Base-by-base conservation (phyloP, 1,140 invertebrate genomes). In the Macrotrachela quadricornifera region DNA sequence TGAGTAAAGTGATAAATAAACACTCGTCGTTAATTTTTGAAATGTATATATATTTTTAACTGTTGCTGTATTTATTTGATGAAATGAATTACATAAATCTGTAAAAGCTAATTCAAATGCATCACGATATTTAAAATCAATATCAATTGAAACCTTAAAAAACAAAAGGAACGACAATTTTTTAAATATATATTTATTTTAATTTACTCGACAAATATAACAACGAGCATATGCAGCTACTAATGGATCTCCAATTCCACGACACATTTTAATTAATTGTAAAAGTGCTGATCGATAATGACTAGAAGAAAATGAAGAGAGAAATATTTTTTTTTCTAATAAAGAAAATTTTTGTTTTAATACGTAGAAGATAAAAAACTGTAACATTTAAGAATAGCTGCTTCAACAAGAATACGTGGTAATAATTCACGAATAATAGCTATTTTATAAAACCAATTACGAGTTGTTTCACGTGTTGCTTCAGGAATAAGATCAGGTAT, bases 391-490 rank as follows among this genome's bases (percentile, higher is more conserved):
- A 96, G 71, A 56, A 95, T 79, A 10, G 87, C 80, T 72, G 86
- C 80, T 76, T 95, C 88, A 56, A 94, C 79, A 68, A 90, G 94
- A 11, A 96, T 73, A 37, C 88, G 73, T n/a, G 90, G 88, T 17
- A 96, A 75, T 13, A 96, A 67, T 72, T 96, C 91, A 62, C 88
- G 75, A 57, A 96, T 94, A 1, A 88, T 94, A 1, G 88, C 85
- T 65, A 95, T 90, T 75, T 96, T 96, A 69, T 85, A 94, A 71
- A 95, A 90, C 91, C 91, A 96, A 75, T 96, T 96, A 55, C 83
- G 77, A 66, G 88, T 94, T 10, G 86, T 95, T 72, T 96, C 90
- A 67, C 86, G 86, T 0, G 87, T 86, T 55, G 78, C 73, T 65
- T 90, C 85, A 11, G 83, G 79, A 12, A 87, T 79, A 72, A 80